phyloP scores from a whole-genome alignment of 1,140 invertebrate genomes.

The Hesperophylax magnus region DNA sequence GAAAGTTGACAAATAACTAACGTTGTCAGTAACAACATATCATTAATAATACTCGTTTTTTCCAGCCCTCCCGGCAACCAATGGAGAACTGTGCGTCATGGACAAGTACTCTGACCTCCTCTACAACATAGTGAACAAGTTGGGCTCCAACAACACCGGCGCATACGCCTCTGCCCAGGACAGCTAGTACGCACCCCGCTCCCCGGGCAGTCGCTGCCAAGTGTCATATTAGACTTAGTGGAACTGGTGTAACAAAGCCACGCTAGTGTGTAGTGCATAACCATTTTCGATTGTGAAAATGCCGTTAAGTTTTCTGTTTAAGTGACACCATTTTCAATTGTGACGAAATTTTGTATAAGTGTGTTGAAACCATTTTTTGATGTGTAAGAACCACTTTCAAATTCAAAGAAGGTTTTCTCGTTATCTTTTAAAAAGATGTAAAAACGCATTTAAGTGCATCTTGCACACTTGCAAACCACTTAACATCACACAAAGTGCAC shows the following conservation, averaged over 20 bases:
- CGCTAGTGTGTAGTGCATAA: not conserved
- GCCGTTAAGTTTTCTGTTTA: not conserved
- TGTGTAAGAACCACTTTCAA: too few relatives aligned
- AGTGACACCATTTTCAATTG: not conserved
- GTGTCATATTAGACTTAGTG: slow-evolving; percentile 34
- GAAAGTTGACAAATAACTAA: too few relatives aligned
- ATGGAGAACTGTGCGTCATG: slow-evolving; percentile 61
- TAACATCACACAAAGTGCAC: too few relatives aligned
- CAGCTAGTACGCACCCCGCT: slow-evolving; percentile 11
- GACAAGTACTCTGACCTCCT: slow-evolving; percentile 64
- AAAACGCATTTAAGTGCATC: too few relatives aligned
- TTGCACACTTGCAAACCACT: too few relatives aligned
- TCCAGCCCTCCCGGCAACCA: slow-evolving; percentile 50
- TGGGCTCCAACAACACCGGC: slow-evolving; percentile 36
- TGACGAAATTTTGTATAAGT: not conserved
- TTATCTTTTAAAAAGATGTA: too few relatives aligned
- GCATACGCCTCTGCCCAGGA: not conserved
- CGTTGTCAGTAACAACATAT: too few relatives aligned
- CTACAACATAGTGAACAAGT: slow-evolving; percentile 66
- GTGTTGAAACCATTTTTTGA: not conserved
- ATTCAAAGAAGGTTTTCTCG: too few relatives aligned
- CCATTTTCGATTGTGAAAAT: slow-evolving; percentile 7
- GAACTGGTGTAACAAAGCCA: not conserved
- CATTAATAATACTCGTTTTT: not conserved
- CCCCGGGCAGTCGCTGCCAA: not conserved